Percentiles rank a stretch among this genome's conserved stretches.
These are phyloP conservation scores for Geophilus truncorum DNA, from an alignment of 2,888 invertebrate genomes.

Conservation along the genomic window DNA sequence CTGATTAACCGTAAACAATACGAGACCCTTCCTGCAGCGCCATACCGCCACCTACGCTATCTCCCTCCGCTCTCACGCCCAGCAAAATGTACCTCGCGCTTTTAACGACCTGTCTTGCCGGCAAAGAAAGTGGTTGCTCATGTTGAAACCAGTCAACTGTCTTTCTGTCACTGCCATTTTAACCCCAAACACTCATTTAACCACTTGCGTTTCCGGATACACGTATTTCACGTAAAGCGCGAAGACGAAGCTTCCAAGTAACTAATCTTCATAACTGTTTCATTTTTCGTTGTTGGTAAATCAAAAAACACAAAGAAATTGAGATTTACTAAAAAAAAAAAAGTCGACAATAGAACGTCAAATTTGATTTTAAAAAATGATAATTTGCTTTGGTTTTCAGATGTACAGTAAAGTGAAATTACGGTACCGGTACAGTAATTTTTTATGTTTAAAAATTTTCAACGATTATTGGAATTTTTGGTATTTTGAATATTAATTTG, in stretches of 20 bases:
- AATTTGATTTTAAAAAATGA: too few relatives aligned
- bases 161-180: constrained; percentile 25
- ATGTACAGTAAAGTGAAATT: too few relatives aligned
- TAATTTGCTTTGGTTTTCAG: too few relatives aligned
- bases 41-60: neutral
- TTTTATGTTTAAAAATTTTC: too few relatives aligned
- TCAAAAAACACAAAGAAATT: too few relatives aligned
- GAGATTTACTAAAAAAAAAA: too few relatives aligned
- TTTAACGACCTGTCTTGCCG: constrained; percentile 18
- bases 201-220: neutral
- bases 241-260: neutral
- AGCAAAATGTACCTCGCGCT: neutral
- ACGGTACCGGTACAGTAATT: too few relatives aligned
- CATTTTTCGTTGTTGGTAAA: neutral
- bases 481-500: too few relatives aligned
- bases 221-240: neutral
- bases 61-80: neutral
- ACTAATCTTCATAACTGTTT: neutral
- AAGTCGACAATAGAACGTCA: too few relatives aligned
- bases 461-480: too few relatives aligned
- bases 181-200: constrained; percentile 26
- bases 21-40: constrained; percentile 14
- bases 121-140: constrained; percentile 1
- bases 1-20: constrained; percentile 27
- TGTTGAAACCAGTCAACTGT: constrained; percentile 16